Conservation (phyloP, 2,888 invertebrate species). For the Camponotus fellah region DNA sequence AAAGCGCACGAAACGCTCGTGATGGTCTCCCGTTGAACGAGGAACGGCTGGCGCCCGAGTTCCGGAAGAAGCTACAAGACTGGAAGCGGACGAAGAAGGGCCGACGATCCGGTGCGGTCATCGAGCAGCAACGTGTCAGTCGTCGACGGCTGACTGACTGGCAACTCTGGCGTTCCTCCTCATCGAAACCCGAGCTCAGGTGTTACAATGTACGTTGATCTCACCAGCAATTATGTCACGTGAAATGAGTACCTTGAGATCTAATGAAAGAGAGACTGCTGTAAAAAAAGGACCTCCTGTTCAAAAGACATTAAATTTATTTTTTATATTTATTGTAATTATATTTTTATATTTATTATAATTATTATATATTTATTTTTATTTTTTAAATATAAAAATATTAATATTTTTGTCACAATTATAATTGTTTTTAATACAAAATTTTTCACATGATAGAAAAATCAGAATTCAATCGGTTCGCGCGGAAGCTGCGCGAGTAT, state of each 20-base stretch:
- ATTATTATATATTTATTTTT: no score
- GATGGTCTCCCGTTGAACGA: constrained; percentile 86
- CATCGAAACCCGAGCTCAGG: constrained; percentile 75
- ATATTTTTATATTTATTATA: no score
- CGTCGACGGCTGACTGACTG: constrained; percentile 88
- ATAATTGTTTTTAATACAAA: not conserved
- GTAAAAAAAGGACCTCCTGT: not conserved
- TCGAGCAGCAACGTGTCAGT: constrained; percentile 72
- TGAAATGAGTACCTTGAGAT: constrained; percentile 50
- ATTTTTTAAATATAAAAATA: not conserved
- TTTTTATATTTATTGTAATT: no score
- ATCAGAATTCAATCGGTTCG: constrained; percentile 44
- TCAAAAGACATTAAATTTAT: not conserved
- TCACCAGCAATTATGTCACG: not conserved
- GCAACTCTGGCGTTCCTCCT: constrained; percentile 88
- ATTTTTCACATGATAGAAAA: constrained; percentile 12
- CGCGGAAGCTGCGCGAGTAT: constrained; percentile 61
- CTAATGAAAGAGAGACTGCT: not conserved
- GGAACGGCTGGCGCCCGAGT: constrained; percentile 92
- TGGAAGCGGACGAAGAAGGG: constrained; percentile 93
- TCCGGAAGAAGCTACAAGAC: constrained; percentile 94
- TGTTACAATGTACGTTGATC: constrained; percentile 42
- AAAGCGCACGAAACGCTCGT: constrained; percentile 62
- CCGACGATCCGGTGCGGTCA: constrained; percentile 66
- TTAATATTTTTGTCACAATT: not conserved